Evolutionary conservation across 2,113 vertebrate species (phyloP).

Genomic region (Leptodactylus fuscus): DNA sequence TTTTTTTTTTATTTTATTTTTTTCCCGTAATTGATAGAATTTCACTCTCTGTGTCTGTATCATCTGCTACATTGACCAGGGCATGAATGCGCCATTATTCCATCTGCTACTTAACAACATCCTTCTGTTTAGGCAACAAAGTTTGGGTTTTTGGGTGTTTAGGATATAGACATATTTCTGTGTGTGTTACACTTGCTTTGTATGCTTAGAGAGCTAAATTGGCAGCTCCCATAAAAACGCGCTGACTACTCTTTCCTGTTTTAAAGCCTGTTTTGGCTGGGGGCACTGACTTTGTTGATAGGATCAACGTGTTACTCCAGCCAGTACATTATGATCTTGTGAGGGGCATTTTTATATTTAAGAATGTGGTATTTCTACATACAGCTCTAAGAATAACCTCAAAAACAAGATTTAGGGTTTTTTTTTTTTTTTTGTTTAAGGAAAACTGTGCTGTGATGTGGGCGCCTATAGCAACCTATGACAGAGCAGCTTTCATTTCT

Average conservation of each 20-base stretch:
- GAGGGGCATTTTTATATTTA: not conserved
- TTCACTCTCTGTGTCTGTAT: too few species aligned
- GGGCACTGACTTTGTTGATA: not conserved
- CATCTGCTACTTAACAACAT: constrained; percentile 8
- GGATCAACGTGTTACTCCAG: not conserved
- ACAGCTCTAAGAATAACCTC: not conserved
- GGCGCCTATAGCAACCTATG: not conserved
- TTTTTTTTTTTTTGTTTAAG: too few species aligned
- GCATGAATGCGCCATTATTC: constrained; percentile 24
- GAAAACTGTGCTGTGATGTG: not conserved
- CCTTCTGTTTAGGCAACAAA: constrained; percentile 44
- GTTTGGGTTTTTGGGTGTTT: constrained; percentile 44
- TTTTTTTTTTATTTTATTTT: too few species aligned
- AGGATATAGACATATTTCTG: constrained; percentile 11
- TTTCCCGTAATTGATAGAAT: too few species aligned
- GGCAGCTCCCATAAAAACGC: not conserved
- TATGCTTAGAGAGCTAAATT: not conserved
- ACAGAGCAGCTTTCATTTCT: not conserved
- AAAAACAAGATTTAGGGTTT: too few species aligned
- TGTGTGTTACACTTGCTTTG: constrained; percentile 3
- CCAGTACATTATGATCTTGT: not conserved
- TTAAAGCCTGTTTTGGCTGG: not conserved
- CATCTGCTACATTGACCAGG: not conserved
- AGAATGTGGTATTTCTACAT: not conserved
- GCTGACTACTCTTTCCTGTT: constrained; percentile 22